A percentile compares a stretch with the other conserved stretches of the same genome.
Evolutionary conservation across 2,797 vertebrate genomes (phyloP).

Genomic region (Lerista edwardsae): DNA sequence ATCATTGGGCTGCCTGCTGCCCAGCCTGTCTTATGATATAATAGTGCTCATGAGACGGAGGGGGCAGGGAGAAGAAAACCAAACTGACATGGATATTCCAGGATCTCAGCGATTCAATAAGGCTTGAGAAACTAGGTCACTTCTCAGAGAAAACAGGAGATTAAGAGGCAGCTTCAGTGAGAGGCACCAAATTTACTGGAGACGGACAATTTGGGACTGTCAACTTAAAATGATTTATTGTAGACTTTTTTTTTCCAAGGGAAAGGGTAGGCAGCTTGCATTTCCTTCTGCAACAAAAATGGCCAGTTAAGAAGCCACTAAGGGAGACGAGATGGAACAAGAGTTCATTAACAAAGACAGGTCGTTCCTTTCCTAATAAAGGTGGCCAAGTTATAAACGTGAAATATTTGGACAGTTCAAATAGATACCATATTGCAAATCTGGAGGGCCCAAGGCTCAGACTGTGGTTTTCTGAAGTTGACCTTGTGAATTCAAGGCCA

Average conservation of each 20-base stretch:
- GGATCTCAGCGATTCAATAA: neutral
- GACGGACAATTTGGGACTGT: neutral
- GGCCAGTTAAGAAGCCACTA: slow-evolving; percentile 47
- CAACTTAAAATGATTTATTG: neutral
- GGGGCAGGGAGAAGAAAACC: neutral
- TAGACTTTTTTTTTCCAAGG: slow-evolving; percentile 19
- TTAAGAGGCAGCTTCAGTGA: neutral
- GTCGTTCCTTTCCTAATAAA: neutral
- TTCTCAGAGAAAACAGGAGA: neutral
- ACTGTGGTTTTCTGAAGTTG: too few species aligned
- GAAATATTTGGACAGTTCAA: neutral
- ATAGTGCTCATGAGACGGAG: neutral
- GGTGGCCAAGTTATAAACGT: slow-evolving; percentile 32
- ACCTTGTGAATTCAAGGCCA: too few species aligned
- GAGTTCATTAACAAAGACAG: neutral
- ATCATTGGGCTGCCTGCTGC: neutral
- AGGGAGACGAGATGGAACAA: neutral
- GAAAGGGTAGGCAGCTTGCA: slow-evolving; percentile 44
- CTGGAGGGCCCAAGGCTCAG: too few species aligned
- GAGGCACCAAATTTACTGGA: fast-evolving
- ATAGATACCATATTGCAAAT: neutral
- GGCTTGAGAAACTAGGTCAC: neutral
- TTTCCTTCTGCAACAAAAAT: slow-evolving; percentile 45
- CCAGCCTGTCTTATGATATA: neutral
- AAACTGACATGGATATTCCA: neutral